Evolutionary conservation across 2,797 vertebrate genomes (phyloP), one percentile per base, ranked within the genome.

Genomic region (Manis javanica): DNA sequence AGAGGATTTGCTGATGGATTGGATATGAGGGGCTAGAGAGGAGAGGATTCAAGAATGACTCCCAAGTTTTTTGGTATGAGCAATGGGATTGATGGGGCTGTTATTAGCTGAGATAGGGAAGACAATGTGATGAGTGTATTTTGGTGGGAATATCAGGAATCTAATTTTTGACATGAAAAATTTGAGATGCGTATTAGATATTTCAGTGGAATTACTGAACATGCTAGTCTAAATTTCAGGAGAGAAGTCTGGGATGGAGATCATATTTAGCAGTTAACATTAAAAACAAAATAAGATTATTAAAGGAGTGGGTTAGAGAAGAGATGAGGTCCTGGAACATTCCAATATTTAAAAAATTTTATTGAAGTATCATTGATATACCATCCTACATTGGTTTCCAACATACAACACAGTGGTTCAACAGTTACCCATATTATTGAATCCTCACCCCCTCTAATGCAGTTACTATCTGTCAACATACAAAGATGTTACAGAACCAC

Each of bases 171-270:
- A 90, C 14, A 29, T 77, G 66, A 34, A 75, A 72, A 93, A 2
- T 87, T 93, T 94, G 88, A 93, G 77, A 81, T 84, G 61, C n/a
- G 19, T 92, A 63, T 78, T 84, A 53, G 59, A 46, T 89, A 95
- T 86, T 83, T 93, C 51, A 94, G 4, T 93, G 34, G 29, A 84
- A 46, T 96, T 87, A 90, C 51, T 94, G 59, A 93, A 92, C 3
- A 34, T 69, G 87, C n/a, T 55, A 77, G 49, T 87, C 51, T 89
- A 63, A 86, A 94, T 61, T 81, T 95, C 31, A 37, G 69, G 55
- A 90, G 68, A 94, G 39, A 61, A 16, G 46, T 92, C 55, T 92
- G 88, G 24, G 16, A 24, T 90, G 16, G 39, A 71, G 79, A 81
- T 84, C 71, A 68, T 95, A 66, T 93, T 90, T 81, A 23, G 69